phyloP scores from a whole-genome alignment of 1,140 invertebrate genomes.

The Meloidogyne floridensis region DNA sequence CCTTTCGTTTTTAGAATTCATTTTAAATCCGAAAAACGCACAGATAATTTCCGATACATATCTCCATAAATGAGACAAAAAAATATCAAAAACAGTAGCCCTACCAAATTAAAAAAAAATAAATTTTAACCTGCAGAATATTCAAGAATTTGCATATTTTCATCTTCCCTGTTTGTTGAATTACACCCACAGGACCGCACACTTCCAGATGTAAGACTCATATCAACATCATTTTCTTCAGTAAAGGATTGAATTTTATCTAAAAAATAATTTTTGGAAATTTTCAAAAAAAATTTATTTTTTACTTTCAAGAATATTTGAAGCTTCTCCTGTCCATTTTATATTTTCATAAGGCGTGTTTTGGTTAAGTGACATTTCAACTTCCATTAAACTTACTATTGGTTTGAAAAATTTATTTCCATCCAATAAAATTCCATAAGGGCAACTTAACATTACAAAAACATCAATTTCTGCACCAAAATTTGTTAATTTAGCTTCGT shows the following conservation, averaged over 20 bases:
- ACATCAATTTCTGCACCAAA: constrained; percentile 54
- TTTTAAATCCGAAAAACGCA: too few species aligned
- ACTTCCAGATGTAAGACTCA: constrained; percentile 23
- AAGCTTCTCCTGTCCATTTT: constrained; percentile 25
- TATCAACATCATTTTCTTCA: constrained; percentile 18
- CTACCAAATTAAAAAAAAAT: not conserved
- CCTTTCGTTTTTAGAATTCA: not conserved
- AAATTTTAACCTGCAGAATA: constrained; percentile 40
- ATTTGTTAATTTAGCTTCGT: constrained; percentile 56
- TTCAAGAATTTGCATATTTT: constrained; percentile 38
- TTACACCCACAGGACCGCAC: constrained; percentile 14
- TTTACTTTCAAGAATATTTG: constrained; percentile 14
- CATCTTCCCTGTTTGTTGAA: not conserved
- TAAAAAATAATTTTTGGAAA: not conserved
- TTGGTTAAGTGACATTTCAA: constrained; percentile 58
- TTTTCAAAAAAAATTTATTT: constrained; percentile 10
- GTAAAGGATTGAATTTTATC: not conserved
- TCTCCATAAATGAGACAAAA: not conserved
- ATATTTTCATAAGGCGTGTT: not conserved
- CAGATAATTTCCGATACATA: too few species aligned
- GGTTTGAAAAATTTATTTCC: constrained; percentile 48
- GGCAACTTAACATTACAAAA: constrained; percentile 50
- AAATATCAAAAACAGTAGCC: not conserved
- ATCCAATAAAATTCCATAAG: constrained; percentile 55
- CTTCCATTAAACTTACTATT: constrained; percentile 55